Evolutionary conservation across 2,888 invertebrate species (phyloP), one percentile per base, ranked within the genome.

Genomic region (Cephus runcator): DNA sequence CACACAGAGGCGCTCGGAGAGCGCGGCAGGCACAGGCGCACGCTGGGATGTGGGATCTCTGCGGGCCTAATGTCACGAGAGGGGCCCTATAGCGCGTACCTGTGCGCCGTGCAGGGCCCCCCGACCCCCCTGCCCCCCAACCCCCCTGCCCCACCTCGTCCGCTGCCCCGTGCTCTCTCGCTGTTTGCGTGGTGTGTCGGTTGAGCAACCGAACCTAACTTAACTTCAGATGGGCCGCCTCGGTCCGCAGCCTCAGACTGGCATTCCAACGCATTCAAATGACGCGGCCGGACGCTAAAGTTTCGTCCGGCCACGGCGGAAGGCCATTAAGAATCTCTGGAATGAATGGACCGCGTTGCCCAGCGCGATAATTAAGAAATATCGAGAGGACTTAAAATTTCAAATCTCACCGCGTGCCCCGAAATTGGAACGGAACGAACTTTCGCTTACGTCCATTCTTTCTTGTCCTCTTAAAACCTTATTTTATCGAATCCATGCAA

Each of bases 201-300:
- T 82, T 85, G 83, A 83, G 81, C 83, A 83, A 83, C 82, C 81
- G 83, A 80, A 84, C 82, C 84, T 84, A 85, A 85, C 86, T 82
- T 82, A 79, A 84, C 84, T 83, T 84, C 81, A 84, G 83, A 82
- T 84, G 84, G 81, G 83, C 82, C 85, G 84, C 80, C 84, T 76
- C 81, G 79, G 82, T 74, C 74, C 74, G 71, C 74, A 35, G 74
- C 35, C 75, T 36, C 75, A 34, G 56, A 78, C 77, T 82, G 81
- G 83, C 85, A 87, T 87, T 86, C 87, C 85, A 82, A 79, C 79
- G 86, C 84, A 82, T 86, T 86, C 84, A 85, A 87, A 87, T 83
- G 84, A 85, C 84, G 84, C 80, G 78, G 30, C 30, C 40, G 71
- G 79, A 40, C 56, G 79, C 81, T 80, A 76, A 82, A 80, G 80